Conservation (phyloP, 2,113 vertebrate genomes). For the Perccottus glenii region DNA sequence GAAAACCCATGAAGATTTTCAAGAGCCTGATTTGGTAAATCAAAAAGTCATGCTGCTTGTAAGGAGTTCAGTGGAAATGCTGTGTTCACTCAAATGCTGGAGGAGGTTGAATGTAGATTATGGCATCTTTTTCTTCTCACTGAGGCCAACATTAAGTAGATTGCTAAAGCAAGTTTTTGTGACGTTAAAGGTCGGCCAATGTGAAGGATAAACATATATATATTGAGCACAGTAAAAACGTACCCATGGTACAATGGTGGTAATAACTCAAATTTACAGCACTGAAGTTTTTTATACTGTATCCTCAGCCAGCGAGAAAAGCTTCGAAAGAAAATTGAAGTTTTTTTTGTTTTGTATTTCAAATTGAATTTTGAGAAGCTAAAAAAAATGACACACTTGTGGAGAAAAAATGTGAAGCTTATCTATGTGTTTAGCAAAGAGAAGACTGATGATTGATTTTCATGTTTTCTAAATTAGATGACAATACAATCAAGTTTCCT, state of each 20-base stretch:
- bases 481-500: constrained; percentile 89
- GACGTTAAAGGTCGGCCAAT: constrained; percentile 62
- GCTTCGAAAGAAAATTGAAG: constrained; percentile 79
- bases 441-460: constrained; percentile 76
- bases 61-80: constrained; percentile 61
- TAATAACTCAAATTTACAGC: constrained; percentile 80
- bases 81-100: constrained; percentile 70
- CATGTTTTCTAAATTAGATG: constrained; percentile 86
- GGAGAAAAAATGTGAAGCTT: constrained; percentile 64
- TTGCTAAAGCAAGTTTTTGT: constrained; percentile 58
- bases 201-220: constrained; percentile 76
- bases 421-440: constrained; percentile 74
- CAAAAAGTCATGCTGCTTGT: constrained; percentile 66
- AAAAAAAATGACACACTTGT: constrained; percentile 61
- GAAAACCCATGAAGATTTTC: constrained; percentile 68
- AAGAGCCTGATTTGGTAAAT: constrained; percentile 61
- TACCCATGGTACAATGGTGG: constrained; percentile 79
- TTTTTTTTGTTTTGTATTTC: constrained; percentile 74
- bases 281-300: constrained; percentile 89
- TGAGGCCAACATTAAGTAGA: constrained; percentile 76
- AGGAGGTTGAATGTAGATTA: constrained; percentile 84
- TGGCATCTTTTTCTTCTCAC: constrained; percentile 60
- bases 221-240: constrained; percentile 90
- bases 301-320: constrained; percentile 92
- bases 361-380: constrained; percentile 71